Conservation (phyloP, 2,113 vertebrate genomes). For the Cyphomyrus plagiostoma region DNA sequence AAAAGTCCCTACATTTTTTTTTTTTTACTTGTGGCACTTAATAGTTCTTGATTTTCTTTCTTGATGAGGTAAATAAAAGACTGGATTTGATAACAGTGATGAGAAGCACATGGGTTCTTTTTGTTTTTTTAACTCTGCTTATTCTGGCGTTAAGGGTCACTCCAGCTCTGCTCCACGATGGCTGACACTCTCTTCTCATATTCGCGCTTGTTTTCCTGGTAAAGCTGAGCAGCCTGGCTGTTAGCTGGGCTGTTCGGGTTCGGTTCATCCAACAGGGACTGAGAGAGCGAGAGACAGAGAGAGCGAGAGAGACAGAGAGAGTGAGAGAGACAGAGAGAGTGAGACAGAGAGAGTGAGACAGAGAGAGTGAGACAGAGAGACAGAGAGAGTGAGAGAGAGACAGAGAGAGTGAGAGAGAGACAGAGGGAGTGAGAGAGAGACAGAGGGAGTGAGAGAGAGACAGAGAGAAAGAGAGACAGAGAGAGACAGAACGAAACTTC, state of each 20-base stretch:
- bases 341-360: neutral
- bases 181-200: conserved; percentile 98
- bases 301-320: neutral
- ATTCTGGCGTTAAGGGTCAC: conserved; percentile 76
- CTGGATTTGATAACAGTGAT: conserved; percentile 52
- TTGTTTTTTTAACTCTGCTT: neutral
- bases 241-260: conserved; percentile 98
- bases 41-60: conserved; percentile 51
- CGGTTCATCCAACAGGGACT: conserved; percentile 96
- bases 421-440: no score
- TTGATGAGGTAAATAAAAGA: conserved; percentile 50
- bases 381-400: neutral
- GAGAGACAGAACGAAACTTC: neutral
- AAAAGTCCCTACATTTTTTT: conserved; percentile 37
- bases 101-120: conserved; percentile 33
- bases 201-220: conserved; percentile 97
- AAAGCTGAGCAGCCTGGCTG: conserved; percentile 97
- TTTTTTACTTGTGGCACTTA: conserved; percentile 74
- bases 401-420: no score
- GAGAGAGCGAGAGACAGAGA: neutral
- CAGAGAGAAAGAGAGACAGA: neutral
- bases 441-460: no score
- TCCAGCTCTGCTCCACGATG: conserved; percentile 98
- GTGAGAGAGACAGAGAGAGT: neutral
- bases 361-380: neutral